phyloP scores from a whole-genome alignment of 2,113 vertebrate species.

The Perccottus glenii region DNA sequence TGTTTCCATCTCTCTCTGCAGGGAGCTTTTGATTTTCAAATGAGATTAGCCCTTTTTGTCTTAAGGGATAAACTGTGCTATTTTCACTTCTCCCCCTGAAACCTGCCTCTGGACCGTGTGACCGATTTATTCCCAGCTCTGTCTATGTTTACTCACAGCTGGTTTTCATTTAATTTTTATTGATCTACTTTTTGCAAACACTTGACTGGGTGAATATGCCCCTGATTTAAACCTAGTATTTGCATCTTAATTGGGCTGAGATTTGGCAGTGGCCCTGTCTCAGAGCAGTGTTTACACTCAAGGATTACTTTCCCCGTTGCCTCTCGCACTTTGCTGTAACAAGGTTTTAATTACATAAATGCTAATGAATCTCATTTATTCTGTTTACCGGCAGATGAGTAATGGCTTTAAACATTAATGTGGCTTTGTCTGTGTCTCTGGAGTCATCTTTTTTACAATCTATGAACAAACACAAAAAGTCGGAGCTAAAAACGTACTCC shows the following conservation, averaged over 20 bases:
- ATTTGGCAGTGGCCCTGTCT: slow-evolving; percentile 9
- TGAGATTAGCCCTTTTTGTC: slow-evolving; percentile 54
- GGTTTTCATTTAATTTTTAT: slow-evolving; percentile 59
- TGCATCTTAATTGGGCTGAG: slow-evolving; percentile 63
- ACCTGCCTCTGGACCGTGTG: slow-evolving; percentile 21
- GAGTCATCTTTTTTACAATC: slow-evolving; percentile 12
- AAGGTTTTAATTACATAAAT: slow-evolving; percentile 51
- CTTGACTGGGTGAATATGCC: slow-evolving; percentile 40
- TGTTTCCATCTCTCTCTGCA: slow-evolving; percentile 41
- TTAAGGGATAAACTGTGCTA: slow-evolving; percentile 27
- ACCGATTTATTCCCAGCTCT: slow-evolving; percentile 33
- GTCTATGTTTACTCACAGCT: slow-evolving; percentile 51
- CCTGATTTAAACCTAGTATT: slow-evolving; percentile 45
- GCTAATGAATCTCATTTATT: slow-evolving; percentile 58
- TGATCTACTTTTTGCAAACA: slow-evolving; percentile 25
- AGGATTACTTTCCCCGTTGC: slow-evolving; percentile 18
- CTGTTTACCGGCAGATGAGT: slow-evolving; percentile 53
- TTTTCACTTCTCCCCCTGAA: slow-evolving; percentile 36
- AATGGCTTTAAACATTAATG: slow-evolving; percentile 44
- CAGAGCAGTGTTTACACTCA: slow-evolving; percentile 18
- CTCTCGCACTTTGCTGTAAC: slow-evolving; percentile 10
- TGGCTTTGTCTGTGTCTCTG: slow-evolving; percentile 21
- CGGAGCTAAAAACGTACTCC: not conserved
- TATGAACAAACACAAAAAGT: slow-evolving; percentile 19
- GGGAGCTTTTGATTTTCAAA: slow-evolving; percentile 59